These are phyloP conservation scores for Xiphorhynchus erythropygius DNA, from an alignment of 2,797 vertebrate genomes.

Conservation along the genomic window DNA sequence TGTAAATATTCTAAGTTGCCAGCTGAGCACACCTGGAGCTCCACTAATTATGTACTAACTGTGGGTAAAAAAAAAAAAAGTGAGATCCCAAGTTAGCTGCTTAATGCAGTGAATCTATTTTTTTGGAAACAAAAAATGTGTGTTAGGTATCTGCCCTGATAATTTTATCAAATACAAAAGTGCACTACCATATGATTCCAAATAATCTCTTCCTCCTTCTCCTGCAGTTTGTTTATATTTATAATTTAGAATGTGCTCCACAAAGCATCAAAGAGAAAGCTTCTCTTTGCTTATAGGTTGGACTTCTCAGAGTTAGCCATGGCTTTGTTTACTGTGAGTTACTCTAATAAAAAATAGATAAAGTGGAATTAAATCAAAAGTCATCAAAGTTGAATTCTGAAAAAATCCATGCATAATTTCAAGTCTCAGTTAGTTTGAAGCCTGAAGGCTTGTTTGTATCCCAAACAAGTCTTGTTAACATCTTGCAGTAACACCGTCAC, in stretches of 20 bases:
- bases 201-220: neutral
- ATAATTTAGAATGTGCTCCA: neutral
- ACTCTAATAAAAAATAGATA: neutral
- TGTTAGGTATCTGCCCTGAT: neutral
- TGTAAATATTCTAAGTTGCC: neutral
- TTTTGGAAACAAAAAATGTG: neutral
- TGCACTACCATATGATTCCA: neutral
- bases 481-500: neutral
- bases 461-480: neutral
- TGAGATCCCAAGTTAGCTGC: neutral
- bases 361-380: neutral
- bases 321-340: neutral
- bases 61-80: neutral
- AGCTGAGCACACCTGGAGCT: accelerated
- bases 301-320: neutral
- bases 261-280: neutral
- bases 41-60: neutral
- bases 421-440: neutral
- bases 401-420: accelerated
- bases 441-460: neutral
- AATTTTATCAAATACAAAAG: neutral
- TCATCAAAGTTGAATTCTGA: neutral
- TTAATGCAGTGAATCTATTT: neutral
- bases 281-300: neutral
- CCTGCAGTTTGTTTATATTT: neutral